Evolutionary conservation across 2,888 invertebrate genomes (phyloP), one percentile per base, ranked within the genome.

Genomic region (Erebia epiphron): DNA sequence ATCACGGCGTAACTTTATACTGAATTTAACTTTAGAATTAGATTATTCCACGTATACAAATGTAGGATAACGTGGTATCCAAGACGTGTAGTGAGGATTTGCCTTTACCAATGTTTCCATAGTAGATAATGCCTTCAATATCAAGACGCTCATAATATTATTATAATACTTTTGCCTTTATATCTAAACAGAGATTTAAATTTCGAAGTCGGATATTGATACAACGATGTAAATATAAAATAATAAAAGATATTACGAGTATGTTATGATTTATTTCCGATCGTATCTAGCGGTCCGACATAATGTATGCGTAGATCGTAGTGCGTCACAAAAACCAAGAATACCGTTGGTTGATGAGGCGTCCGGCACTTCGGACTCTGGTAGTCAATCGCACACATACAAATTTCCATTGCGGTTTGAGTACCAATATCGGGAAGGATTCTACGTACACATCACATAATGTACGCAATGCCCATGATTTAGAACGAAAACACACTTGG

Each of bases 281-380:
- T 72, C 16, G 21, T 57, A 58, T 66, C 72, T 72, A 63, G 69
- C 61, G 62, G 65, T 68, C 35, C 13, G n/a, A 35, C 26, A 3
- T 63, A 56, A 66, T 21, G 18, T 68, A 65, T 71, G 64, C 68
- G 56, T 68, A 35, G 50, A 61, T 61, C 54, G 69, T 69, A 66
- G 43, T 43, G 54, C 54, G 65, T 43, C 41, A 68, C 61, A 66
- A 71, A 69, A 66, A 68, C 52, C 66, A 64, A 72, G 69, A 79
- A 82, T 86, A 83, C 84, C 82, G 85, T 85, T 86, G 82, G 83
- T 82, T 84, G 78, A 84, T 81, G 79, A 77, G 73, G 79, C 74
- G 75, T 78, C 68, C 79, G 75, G 77, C 35, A 57, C 62, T 54
- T 26, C n/a, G 26, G 69, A 35, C 58, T 7, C 62, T 73, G 65